Conservation (phyloP, 2,113 vertebrate species). For the Physeter macrocephalus region DNA sequence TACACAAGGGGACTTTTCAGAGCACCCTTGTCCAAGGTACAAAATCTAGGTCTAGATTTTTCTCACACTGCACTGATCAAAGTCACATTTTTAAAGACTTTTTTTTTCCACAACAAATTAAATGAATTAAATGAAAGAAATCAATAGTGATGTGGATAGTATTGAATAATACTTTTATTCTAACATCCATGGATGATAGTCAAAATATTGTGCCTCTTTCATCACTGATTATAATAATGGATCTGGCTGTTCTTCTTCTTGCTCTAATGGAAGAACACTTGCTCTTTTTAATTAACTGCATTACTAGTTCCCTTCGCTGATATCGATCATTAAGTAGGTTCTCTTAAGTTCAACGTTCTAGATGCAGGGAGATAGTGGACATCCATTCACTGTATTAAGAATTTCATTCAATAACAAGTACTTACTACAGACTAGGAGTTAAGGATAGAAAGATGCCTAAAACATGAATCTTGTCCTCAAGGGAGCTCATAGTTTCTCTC, state of each 20-base stretch:
- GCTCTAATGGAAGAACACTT: background rate
- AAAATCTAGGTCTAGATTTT: background rate
- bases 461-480: background rate
- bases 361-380: background rate
- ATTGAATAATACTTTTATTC: background rate
- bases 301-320: background rate
- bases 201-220: background rate
- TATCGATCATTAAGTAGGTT: background rate
- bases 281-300: slow-evolving; percentile 12
- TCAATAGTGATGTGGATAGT: background rate
- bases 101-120: background rate
- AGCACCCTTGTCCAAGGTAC: background rate
- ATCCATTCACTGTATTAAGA: background rate
- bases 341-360: background rate
- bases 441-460: background rate
- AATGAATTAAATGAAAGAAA: slow-evolving; percentile 12
- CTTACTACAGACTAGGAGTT: background rate
- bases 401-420: background rate
- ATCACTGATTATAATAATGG: background rate
- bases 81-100: background rate
- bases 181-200: background rate
- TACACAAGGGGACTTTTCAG: background rate
- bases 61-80: background rate
- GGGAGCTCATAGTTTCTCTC: background rate
- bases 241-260: background rate